These are phyloP conservation scores for Heterocephalus glaber DNA, from an alignment of 2,113 vertebrate species.

Conservation along the genomic window DNA sequence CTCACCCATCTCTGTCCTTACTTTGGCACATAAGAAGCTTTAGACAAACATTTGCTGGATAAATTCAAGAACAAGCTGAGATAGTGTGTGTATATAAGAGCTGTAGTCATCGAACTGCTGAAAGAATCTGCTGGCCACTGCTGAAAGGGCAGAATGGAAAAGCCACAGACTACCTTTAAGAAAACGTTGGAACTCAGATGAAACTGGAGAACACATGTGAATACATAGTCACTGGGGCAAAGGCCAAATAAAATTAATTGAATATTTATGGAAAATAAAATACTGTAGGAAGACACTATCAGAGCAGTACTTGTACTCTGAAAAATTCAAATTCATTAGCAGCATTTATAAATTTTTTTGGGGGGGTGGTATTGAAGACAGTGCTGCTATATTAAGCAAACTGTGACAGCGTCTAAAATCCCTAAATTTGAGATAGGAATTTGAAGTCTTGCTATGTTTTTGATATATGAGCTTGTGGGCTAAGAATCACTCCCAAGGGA, in stretches of 20 bases:
- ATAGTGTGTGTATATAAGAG: background rate
- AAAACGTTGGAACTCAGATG: background rate
- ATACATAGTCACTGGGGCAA: background rate
- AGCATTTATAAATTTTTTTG: background rate
- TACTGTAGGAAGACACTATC: background rate
- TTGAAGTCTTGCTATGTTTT: background rate
- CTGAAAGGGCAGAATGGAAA: background rate
- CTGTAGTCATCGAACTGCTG: background rate
- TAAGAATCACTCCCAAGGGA: conserved; percentile 13
- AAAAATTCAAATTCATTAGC: background rate
- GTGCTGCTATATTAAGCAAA: background rate
- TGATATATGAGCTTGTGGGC: background rate
- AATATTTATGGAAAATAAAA: background rate
- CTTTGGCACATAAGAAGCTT: background rate
- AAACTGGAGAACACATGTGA: background rate
- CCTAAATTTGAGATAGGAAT: background rate
- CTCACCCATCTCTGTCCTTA: background rate
- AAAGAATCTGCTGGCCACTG: background rate
- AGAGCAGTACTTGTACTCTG: background rate
- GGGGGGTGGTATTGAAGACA: background rate
- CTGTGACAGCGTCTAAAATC: background rate
- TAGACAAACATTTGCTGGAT: background rate
- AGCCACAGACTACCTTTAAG: background rate
- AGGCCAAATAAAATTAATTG: background rate
- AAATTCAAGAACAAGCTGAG: background rate